Percentiles rank a stretch among this genome's conserved stretches.
phyloP scores from a whole-genome alignment of 2,113 vertebrate genomes.

The Brachyistius frenatus region DNA sequence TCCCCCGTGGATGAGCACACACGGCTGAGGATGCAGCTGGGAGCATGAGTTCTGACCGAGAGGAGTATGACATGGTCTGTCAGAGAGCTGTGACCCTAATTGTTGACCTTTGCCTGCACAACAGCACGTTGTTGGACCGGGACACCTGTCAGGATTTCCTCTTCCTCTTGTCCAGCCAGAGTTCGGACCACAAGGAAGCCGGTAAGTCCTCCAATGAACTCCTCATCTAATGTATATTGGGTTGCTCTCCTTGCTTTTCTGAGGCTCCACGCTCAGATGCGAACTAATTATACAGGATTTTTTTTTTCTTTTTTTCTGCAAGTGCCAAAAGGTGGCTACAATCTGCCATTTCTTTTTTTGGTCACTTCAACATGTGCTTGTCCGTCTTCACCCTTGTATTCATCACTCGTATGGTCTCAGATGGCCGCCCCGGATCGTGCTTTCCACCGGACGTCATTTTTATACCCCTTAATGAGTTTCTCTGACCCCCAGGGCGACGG shows the following conservation, averaged over 20 bases:
- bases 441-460: conserved; percentile 10
- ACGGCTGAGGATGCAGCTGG: conserved; percentile 80
- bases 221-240: conserved; percentile 20
- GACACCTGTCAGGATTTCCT: conserved; percentile 86
- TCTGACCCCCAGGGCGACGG: conserved; percentile 52
- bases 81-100: conserved; percentile 86
- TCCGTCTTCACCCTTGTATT: neutral
- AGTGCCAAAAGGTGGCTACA: neutral
- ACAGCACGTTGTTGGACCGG: conserved; percentile 81
- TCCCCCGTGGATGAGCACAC: conserved; percentile 78
- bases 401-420: conserved; percentile 3
- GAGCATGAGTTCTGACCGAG: conserved; percentile 85
- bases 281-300: conserved; percentile 4
- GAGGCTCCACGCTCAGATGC: neutral
- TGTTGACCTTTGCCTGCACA: conserved; percentile 86
- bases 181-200: conserved; percentile 65
- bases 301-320: neutral
- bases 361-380: conserved; percentile 5
- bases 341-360: neutral
- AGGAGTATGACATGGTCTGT: conserved; percentile 87
- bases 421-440: conserved; percentile 15
- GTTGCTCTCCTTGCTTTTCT: conserved; percentile 13
- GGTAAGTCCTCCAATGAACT: conserved; percentile 71
- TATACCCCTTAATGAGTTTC: conserved; percentile 69
- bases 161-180: conserved; percentile 78